Conservation (phyloP, 2,113 vertebrate species). For the Cochlearius cochlearius region DNA sequence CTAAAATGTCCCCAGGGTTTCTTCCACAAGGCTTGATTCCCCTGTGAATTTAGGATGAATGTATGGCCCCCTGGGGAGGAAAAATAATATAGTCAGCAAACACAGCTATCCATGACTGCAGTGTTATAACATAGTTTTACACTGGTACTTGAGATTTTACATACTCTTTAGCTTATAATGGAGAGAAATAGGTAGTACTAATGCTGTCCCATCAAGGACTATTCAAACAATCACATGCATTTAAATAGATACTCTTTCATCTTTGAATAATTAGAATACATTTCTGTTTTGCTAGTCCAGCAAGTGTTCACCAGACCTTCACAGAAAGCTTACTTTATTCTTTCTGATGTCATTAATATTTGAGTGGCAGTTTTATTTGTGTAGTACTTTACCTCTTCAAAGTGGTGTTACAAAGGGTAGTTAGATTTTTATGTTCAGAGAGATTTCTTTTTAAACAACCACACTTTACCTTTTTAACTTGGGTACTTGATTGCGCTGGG, state of each 20-base stretch:
- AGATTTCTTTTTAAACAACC: conserved; percentile 7
- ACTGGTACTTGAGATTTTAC: not conserved
- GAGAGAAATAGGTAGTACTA: not conserved
- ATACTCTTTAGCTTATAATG: not conserved
- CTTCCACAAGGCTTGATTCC: not conserved
- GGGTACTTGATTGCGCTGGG: not conserved
- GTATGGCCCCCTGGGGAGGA: not conserved
- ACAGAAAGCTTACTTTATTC: conserved; percentile 15
- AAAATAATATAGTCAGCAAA: not conserved
- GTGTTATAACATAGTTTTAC: not conserved
- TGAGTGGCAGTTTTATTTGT: conserved; percentile 35
- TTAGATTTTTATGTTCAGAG: not conserved
- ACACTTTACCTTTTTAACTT: not conserved
- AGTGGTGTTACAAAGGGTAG: not conserved
- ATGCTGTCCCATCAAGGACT: not conserved
- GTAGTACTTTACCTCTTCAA: conserved; percentile 10
- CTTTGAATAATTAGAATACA: conserved; percentile 5
- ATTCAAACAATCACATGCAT: not conserved
- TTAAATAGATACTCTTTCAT: conserved; percentile 14
- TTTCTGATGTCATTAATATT: conserved; percentile 19
- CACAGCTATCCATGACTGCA: not conserved
- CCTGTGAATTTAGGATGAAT: not conserved
- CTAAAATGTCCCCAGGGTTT: conserved; percentile 6
- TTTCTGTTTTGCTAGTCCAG: not conserved
- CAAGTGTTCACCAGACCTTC: conserved; percentile 47